These are phyloP conservation scores for Ceratosolen fusciceps DNA, from an alignment of 1,140 invertebrate species.

Conservation along the genomic window DNA sequence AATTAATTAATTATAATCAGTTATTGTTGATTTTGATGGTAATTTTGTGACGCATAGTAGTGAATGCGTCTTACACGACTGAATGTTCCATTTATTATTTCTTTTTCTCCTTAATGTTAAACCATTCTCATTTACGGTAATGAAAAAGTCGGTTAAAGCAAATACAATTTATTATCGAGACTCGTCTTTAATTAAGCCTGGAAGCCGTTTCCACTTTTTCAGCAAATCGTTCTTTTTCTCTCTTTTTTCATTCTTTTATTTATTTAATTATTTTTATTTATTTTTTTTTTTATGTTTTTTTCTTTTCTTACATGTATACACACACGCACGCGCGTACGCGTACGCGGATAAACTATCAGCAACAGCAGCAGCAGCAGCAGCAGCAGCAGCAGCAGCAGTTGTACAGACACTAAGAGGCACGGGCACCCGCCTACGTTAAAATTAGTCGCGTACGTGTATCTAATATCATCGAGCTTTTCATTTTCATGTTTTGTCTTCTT, in stretches of 20 bases:
- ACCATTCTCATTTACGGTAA: constrained; percentile 47
- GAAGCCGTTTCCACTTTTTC: constrained; percentile 46
- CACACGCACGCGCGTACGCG: too few relatives aligned
- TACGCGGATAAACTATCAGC: too few relatives aligned
- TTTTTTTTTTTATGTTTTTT: too few relatives aligned
- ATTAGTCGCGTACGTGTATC: constrained; percentile 54
- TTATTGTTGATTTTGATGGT: constrained; percentile 61
- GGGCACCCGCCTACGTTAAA: too few relatives aligned
- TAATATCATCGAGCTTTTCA: constrained; percentile 51
- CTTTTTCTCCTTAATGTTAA: constrained; percentile 51
- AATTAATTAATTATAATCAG: constrained; percentile 55
- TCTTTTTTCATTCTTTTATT: constrained; percentile 52
- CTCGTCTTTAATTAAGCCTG: constrained; percentile 67
- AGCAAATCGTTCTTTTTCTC: constrained; percentile 55
- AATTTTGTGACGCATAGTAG: constrained; percentile 52
- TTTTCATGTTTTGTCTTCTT: constrained; percentile 28
- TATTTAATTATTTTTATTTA: too few relatives aligned
- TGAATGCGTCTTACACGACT: constrained; percentile 60
- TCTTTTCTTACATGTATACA: too few relatives aligned
- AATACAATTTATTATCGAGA: constrained; percentile 53
- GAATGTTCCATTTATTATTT: constrained; percentile 61
- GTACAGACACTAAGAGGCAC: too few relatives aligned
- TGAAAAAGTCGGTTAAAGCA: constrained; percentile 56
- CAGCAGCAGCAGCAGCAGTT: too few relatives aligned
- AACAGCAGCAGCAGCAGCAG: too few relatives aligned